Percentiles rank a stretch among this genome's conserved stretches.
These are phyloP conservation scores for Heliconius himera DNA, from an alignment of 1,140 invertebrate genomes.

Conservation along the genomic window DNA sequence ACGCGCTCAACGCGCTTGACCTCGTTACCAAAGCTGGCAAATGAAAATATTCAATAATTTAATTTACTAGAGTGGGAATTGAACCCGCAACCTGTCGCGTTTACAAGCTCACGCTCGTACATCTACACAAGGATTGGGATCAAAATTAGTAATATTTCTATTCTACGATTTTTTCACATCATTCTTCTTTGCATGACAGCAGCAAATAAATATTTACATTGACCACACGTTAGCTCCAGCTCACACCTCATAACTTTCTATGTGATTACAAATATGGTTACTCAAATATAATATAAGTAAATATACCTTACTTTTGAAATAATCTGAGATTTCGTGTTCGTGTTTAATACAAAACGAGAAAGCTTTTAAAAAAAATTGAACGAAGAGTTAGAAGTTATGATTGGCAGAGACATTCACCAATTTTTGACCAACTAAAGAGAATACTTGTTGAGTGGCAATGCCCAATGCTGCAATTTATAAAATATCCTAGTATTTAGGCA, in stretches of 20 bases:
- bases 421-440: background rate
- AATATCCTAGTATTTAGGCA: background rate
- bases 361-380: background rate
- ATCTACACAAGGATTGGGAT: no score
- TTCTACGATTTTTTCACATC: background rate
- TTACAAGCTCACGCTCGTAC: no score
- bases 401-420: background rate
- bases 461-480: background rate
- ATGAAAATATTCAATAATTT: no score
- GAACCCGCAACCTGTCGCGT: no score
- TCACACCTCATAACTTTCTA: background rate
- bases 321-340: background rate
- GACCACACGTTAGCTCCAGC: background rate
- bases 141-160: no score
- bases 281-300: background rate
- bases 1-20: no score
- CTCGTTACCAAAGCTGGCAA: no score
- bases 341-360: no score
- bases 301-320: background rate
- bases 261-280: background rate
- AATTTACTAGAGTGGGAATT: no score
- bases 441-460: background rate
- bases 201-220: background rate
- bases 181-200: background rate
- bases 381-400: background rate